Base-by-base conservation (phyloP, 2,888 invertebrate genomes). In the Dugesia japonica region DNA sequence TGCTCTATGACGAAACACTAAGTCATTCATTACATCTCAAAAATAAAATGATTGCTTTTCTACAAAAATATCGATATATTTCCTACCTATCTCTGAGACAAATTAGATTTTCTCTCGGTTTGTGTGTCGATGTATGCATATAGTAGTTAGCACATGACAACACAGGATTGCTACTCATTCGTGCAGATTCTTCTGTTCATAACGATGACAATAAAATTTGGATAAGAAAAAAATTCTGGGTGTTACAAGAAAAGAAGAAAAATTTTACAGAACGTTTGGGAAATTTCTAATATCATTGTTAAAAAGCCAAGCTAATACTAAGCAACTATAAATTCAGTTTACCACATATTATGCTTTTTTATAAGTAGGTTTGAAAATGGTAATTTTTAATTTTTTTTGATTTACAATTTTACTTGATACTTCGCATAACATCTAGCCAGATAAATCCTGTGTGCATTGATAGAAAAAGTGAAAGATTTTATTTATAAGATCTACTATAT, bases 1-100 rank as follows among this genome's bases (percentile, higher is more conserved):
- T 56, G 56, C 56, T 56, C 56, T 56, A 56, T 56, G 56, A 56
- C 56, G 23, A 56, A 56, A 56, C 23, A 56, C 20, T 56, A 56
- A 56, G 56, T 56, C 56, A 56, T 56, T 56, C 56, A 56, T 56
- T 56, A 56, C 56, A 56, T 56, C 56, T 56, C 56, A 56, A 56
- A n/a, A 56, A 56, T 56, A n/a, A 56, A 56, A 23, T 23, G 56
- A 56, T 56, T 56, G 56, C 56, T n/a, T 56, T n/a, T 56, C 9
- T 56, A 56, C 56, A 56, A 56, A 56, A 56, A 56, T 56, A 56
- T 56, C 56, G 56, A 56, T 56, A 56, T 56, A 56, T 56, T 56
- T 56, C 56, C 56, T 56, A 56, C 56, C 56, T 56, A 56, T 56
- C 17, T 56, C 56, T 56, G 56, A 23, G 56, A 23, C 56, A 56